Percentiles rank a stretch among this genome's conserved stretches.
Conservation (phyloP, 2,888 invertebrate genomes). For the Dione juno region DNA sequence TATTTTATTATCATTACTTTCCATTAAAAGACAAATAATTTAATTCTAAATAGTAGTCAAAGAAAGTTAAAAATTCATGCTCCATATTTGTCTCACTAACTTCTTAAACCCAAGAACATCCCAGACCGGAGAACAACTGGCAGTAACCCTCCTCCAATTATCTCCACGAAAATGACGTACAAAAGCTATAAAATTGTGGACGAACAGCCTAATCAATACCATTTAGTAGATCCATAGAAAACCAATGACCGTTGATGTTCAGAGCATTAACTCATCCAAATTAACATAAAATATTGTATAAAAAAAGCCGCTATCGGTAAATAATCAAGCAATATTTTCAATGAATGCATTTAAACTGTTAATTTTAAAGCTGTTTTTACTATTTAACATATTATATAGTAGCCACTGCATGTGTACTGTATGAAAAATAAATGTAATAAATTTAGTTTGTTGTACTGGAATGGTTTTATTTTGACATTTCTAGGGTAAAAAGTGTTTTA, state of each 20-base stretch:
- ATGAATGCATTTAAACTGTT: conserved; percentile 42
- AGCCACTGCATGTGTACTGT: conserved; percentile 1
- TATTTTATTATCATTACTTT: too few species aligned
- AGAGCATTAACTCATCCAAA: conserved; percentile 40
- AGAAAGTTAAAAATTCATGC: too few species aligned
- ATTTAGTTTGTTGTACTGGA: background rate
- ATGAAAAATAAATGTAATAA: background rate
- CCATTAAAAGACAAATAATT: too few species aligned
- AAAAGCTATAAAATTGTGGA: background rate
- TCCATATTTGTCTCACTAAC: too few species aligned
- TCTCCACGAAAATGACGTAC: background rate
- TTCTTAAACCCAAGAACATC: too few species aligned
- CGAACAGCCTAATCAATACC: conserved; percentile 25
- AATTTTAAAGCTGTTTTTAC: conserved; percentile 36
- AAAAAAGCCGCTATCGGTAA: conserved; percentile 42
- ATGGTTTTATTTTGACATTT: background rate
- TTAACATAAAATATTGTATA: conserved; percentile 42
- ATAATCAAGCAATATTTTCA: conserved; percentile 38
- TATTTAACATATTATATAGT: background rate
- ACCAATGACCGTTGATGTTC: conserved; percentile 42
- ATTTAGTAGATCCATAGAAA: conserved; percentile 37
- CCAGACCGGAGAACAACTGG: too few species aligned
- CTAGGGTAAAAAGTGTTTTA: background rate
- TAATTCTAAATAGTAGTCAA: too few species aligned
- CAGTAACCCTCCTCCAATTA: background rate